These are phyloP conservation scores for Erebia aethiops DNA, from an alignment of 2,888 invertebrate genomes.

Conservation along the genomic window DNA sequence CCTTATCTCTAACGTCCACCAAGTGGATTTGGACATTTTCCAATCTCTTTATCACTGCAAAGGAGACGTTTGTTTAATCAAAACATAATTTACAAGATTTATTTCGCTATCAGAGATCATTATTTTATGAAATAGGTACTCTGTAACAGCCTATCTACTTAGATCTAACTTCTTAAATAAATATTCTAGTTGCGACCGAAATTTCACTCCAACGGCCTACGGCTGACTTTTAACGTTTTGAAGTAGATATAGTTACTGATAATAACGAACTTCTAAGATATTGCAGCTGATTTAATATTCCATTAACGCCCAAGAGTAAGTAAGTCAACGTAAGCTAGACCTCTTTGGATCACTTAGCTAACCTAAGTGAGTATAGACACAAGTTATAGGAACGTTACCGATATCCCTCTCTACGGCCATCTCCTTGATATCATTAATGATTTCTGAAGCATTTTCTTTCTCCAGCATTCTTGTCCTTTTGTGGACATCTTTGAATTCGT, in stretches of 20 bases:
- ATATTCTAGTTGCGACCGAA: too few relatives aligned
- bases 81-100: background rate
- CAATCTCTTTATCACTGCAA: constrained; percentile 74
- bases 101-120: background rate
- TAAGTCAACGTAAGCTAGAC: too few relatives aligned
- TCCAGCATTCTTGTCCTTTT: constrained; percentile 86
- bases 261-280: too few relatives aligned
- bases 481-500: constrained; percentile 91
- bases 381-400: constrained; percentile 64
- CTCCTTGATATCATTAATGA: constrained; percentile 91
- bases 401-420: constrained; percentile 94
- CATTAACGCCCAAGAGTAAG: too few relatives aligned
- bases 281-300: too few relatives aligned
- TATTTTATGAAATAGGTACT: background rate
- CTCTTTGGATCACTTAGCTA: too few relatives aligned
- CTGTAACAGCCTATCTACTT: too few relatives aligned
- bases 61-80: constrained; percentile 15
- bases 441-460: constrained; percentile 88
- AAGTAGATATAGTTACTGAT: too few relatives aligned
- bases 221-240: too few relatives aligned
- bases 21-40: constrained; percentile 84
- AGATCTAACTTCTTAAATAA: too few relatives aligned
- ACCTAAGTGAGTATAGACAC: too few relatives aligned
- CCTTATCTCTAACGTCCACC: constrained; percentile 86
- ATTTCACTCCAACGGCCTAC: too few relatives aligned